Conservation (phyloP, 2,888 invertebrate genomes). For the Hyles lineata region DNA sequence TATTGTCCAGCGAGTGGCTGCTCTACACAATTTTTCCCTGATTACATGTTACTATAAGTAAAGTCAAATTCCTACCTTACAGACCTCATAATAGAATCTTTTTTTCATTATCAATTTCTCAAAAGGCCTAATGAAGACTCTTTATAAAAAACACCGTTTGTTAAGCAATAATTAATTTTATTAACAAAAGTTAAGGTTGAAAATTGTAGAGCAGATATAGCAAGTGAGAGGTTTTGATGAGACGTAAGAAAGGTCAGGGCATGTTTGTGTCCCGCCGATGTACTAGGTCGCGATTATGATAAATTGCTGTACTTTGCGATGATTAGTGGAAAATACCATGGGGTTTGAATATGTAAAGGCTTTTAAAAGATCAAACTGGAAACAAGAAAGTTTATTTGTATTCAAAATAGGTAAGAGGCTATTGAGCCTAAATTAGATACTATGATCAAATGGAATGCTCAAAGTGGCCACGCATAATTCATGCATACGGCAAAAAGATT, state of each 20-base stretch:
- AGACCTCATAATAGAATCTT: neutral
- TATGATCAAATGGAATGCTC: no score
- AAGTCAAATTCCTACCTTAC: neutral
- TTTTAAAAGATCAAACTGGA: slow-evolving; percentile 4
- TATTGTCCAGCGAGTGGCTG: neutral
- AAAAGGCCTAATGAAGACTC: neutral
- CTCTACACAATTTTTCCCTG: neutral
- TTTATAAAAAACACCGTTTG: neutral
- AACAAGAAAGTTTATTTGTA: neutral
- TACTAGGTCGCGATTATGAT: slow-evolving; percentile 4
- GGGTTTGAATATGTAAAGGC: neutral
- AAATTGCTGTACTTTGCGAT: neutral
- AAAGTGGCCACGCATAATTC: no score
- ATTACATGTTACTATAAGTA: neutral
- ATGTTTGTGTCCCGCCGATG: slow-evolving; percentile 31
- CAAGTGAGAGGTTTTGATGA: slow-evolving; percentile 64
- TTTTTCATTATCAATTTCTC: no score
- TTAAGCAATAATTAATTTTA: neutral
- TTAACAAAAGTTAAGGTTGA: neutral
- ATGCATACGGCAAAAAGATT: no score
- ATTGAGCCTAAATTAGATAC: no score
- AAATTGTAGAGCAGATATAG: neutral
- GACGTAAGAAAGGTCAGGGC: slow-evolving; percentile 63
- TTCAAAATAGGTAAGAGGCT: neutral
- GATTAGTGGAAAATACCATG: neutral